These are phyloP conservation scores for Chlorodrepanis virens DNA, from an alignment of 2,113 vertebrate genomes.

Conservation along the genomic window DNA sequence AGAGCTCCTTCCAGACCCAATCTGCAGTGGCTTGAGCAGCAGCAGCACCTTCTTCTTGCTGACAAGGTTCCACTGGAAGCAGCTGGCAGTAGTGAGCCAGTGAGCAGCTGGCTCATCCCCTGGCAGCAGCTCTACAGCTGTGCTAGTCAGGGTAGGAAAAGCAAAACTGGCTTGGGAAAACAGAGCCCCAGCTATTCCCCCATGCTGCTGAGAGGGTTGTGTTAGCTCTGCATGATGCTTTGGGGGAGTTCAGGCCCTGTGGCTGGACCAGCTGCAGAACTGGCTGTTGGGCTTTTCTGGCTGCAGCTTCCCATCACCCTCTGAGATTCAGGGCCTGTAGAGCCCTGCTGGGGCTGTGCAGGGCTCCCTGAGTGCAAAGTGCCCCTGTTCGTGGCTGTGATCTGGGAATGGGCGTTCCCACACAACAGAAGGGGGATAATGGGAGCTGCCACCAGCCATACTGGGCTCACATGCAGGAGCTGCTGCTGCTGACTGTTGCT, in stretches of 20 bases:
- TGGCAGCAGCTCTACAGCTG: fast-evolving
- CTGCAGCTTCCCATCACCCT: neutral
- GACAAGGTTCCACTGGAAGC: neutral
- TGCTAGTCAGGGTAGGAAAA: neutral
- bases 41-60: neutral
- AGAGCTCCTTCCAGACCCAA: slow-evolving; percentile 9
- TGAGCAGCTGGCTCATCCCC: neutral
- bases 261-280: neutral
- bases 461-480: neutral
- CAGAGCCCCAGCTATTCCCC: fast-evolving
- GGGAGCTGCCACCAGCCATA: fast-evolving
- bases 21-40: neutral
- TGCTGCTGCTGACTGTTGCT: neutral
- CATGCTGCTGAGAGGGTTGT: fast-evolving
- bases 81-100: neutral
- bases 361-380: neutral
- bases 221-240: neutral
- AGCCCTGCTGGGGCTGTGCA: fast-evolving
- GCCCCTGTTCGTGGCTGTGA: neutral
- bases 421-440: fast-evolving
- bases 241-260: neutral
- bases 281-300: neutral
- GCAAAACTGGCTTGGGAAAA: neutral
- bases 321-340: neutral
- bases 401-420: neutral